These are phyloP conservation scores for Odocoileus hemionus DNA, from an alignment of 2,113 vertebrate genomes.

Conservation along the genomic window DNA sequence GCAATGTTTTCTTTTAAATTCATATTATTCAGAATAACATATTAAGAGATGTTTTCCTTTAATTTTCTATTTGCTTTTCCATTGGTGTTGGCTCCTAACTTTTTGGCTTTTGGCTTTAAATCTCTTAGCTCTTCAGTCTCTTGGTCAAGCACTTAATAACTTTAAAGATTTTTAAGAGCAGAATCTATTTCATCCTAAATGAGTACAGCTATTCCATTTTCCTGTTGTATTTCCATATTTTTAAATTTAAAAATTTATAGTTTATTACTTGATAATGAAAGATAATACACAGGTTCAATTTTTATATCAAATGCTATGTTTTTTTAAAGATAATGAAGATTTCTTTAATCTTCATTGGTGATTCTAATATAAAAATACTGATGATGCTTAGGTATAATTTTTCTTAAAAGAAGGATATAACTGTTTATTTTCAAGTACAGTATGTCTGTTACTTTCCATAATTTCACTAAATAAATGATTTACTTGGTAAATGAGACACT, in stretches of 20 bases:
- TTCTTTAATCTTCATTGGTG: slow-evolving; percentile 6
- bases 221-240: not conserved
- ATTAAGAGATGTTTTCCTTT: not conserved
- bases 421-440: not conserved
- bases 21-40: not conserved
- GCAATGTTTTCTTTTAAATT: not conserved
- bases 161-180: not conserved
- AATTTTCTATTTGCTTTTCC: not conserved
- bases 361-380: slow-evolving; percentile 18
- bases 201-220: not conserved
- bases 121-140: not conserved
- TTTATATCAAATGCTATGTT: not conserved
- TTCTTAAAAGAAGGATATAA: not conserved
- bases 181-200: not conserved
- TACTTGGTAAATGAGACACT: not conserved
- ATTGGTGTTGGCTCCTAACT: not conserved
- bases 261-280: not conserved
- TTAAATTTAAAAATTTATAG: not conserved
- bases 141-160: not conserved
- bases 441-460: not conserved
- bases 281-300: not conserved
- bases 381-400: not conserved
- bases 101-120: not conserved
- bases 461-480: not conserved
- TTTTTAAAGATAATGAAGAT: not conserved